These are phyloP conservation scores for Sisor rabdophorus DNA, from an alignment of 2,113 vertebrate species.

Conservation along the genomic window DNA sequence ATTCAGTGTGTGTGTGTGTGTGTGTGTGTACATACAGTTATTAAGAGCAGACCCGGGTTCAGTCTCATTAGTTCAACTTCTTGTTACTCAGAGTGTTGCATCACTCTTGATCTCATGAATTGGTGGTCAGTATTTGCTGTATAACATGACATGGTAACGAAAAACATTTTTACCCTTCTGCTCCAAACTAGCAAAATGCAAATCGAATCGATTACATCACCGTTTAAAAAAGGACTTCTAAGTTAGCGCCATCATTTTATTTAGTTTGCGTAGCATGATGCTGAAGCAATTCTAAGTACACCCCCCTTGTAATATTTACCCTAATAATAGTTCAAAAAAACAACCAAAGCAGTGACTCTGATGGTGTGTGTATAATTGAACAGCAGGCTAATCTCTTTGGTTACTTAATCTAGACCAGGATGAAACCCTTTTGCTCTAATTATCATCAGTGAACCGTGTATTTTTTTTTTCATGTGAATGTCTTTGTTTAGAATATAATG, in stretches of 20 bases:
- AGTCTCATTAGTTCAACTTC: not conserved
- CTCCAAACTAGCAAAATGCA: no score
- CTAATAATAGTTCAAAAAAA: not conserved
- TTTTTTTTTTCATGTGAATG: not conserved
- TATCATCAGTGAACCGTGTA: constrained; percentile 2
- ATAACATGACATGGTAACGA: not conserved
- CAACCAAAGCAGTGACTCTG: no score
- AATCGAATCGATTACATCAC: not conserved
- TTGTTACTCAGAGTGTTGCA: constrained; percentile 17
- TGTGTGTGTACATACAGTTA: not conserved
- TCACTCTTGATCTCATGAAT: not conserved
- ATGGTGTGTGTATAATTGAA: no score
- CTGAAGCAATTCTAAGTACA: constrained; percentile 20
- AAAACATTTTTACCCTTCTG: no score
- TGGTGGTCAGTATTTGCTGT: not conserved
- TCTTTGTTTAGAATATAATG: not conserved
- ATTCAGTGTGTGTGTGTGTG: not conserved
- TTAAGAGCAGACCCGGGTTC: not conserved
- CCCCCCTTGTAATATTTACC: not conserved
- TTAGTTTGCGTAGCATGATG: not conserved
- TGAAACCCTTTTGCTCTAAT: constrained; percentile 16
- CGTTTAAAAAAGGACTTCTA: constrained; percentile 25
- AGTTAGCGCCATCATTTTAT: constrained; percentile 1
- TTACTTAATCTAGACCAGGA: no score
- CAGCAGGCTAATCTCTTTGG: no score